Percentiles rank a stretch among this genome's conserved stretches.
Conservation (phyloP, 2,888 invertebrate genomes). For the Erpobdella octoculata region DNA sequence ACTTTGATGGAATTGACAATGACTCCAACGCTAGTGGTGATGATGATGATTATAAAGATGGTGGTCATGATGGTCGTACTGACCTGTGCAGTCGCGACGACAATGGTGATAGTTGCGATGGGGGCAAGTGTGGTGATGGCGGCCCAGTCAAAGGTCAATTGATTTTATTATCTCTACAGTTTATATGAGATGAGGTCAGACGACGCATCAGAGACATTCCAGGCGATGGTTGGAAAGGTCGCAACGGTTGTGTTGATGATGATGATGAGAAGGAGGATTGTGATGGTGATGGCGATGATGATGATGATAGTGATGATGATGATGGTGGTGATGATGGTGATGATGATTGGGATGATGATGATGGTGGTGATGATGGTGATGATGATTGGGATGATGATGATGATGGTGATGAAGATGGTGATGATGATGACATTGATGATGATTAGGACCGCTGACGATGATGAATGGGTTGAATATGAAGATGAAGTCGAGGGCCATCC, state of each 20-base stretch:
- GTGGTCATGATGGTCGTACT: not conserved
- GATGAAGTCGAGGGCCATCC: not conserved
- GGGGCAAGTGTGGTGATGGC: no score
- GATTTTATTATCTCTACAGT: no score
- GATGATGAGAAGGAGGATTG: no score
- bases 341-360: not conserved
- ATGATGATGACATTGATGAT: slow-evolving; percentile 14
- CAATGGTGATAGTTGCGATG: not conserved
- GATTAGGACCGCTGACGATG: not conserved
- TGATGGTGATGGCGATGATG: slow-evolving; percentile 12
- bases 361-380: slow-evolving; percentile 1
- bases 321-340: slow-evolving; percentile 21
- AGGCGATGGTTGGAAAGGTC: no score
- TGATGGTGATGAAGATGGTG: slow-evolving; percentile 4
- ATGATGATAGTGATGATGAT: slow-evolving; percentile 21
- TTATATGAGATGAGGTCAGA: no score
- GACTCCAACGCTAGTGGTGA: no score
- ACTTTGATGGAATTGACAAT: no score
- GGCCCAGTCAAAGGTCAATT: no score
- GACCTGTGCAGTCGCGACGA: not conserved
- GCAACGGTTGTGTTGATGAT: no score
- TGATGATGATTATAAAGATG: not conserved
- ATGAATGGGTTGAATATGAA: not conserved
- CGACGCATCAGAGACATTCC: no score
- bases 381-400: slow-evolving; percentile 13